Conservation (phyloP, 2,113 vertebrate species). For the Lepisosteus oculatus region DNA sequence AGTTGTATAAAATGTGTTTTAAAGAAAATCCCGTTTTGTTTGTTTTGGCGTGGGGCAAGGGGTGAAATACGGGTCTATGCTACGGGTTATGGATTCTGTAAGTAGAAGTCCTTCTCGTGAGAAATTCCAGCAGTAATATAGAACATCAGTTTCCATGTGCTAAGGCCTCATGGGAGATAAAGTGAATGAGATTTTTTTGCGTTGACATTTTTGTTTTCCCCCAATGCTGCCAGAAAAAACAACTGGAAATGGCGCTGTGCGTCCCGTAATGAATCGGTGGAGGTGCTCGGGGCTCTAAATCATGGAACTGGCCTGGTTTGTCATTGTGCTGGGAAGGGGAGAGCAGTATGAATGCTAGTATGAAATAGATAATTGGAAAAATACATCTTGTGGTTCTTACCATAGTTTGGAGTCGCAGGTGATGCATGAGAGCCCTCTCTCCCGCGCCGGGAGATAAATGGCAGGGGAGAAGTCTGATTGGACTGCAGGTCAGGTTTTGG, state of each 20-base stretch:
- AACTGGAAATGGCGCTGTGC: slow-evolving; percentile 6
- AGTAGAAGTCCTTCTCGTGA: slow-evolving; percentile 8
- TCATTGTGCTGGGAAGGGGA: background rate
- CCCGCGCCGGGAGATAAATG: background rate
- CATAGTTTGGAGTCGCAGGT: background rate
- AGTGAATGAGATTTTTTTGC: slow-evolving; percentile 34
- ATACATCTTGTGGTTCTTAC: background rate
- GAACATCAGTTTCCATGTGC: slow-evolving; percentile 24
- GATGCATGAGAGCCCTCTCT: background rate
- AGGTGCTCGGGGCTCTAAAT: background rate
- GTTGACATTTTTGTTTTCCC: background rate
- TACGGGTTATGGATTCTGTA: background rate
- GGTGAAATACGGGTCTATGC: no score
- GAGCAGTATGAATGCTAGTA: background rate
- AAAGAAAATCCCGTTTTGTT: background rate
- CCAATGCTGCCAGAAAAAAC: slow-evolving; percentile 13
- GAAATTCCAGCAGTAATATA: slow-evolving; percentile 30
- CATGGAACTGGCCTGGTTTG: background rate
- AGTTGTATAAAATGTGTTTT: no score
- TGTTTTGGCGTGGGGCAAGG: background rate
- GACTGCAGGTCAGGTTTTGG: background rate
- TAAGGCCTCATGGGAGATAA: slow-evolving; percentile 32
- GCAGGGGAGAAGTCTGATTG: background rate
- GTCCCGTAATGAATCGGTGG: slow-evolving; percentile 11
- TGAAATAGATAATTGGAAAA: background rate